Conservation (phyloP, 2,797 vertebrate genomes). For the Xenops minutus region DNA sequence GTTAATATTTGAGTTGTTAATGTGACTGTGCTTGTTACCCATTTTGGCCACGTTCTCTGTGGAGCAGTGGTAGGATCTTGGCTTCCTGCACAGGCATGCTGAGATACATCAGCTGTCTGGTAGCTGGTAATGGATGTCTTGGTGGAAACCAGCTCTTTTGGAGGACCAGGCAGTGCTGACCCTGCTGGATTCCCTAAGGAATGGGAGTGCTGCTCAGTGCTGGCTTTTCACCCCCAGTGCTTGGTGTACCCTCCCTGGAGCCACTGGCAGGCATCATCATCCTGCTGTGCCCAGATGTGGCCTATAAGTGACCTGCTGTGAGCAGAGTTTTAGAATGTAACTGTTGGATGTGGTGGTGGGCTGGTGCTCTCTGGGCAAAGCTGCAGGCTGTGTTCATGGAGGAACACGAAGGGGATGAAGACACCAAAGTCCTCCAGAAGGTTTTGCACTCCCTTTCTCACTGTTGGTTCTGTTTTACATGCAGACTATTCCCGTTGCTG, state of each 20-base stretch:
- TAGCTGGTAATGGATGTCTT: not conserved
- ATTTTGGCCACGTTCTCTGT: not conserved
- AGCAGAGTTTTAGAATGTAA: not conserved
- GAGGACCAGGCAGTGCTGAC: not conserved
- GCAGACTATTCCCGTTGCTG: not conserved
- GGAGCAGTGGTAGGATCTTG: not conserved
- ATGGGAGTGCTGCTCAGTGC: not conserved
- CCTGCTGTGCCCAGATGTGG: not conserved
- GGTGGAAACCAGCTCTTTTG: not conserved
- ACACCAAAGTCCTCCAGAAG: not conserved
- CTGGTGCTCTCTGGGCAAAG: not conserved
- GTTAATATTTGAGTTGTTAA: not conserved
- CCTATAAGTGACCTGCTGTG: not conserved
- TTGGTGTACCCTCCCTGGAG: not conserved
- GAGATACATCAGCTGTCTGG: not conserved
- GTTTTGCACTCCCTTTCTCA: not conserved
- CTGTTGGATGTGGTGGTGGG: not conserved
- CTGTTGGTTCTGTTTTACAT: not conserved
- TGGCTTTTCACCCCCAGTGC: not conserved
- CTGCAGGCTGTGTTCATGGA: not conserved
- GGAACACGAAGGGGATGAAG: not conserved
- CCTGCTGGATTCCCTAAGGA: not conserved
- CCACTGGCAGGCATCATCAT: not conserved
- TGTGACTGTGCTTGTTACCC: not conserved
- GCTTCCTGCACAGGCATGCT: not conserved